Evolutionary conservation across 1,140 invertebrate species (phyloP).

Genomic region (Spodoptera litura): DNA sequence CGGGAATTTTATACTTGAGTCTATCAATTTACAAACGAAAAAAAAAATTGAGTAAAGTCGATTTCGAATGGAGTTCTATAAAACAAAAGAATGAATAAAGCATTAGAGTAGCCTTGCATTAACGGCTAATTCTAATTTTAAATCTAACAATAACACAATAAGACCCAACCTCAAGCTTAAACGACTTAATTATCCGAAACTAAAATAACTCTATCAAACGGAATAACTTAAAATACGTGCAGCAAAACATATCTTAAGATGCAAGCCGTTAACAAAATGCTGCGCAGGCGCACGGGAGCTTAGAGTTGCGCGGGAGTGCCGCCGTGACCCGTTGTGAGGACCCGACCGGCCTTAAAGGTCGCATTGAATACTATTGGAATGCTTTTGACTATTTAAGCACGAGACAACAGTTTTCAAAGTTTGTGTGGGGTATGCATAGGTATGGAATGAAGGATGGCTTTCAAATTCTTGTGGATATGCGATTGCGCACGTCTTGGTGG

Average conservation of each 20-base stretch:
- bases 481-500: conserved; percentile 13
- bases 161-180: neutral
- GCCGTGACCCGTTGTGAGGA: conserved; percentile 54
- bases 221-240: conserved; percentile 10
- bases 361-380: conserved; percentile 52
- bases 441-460: conserved; percentile 33
- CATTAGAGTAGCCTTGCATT: too few relatives aligned
- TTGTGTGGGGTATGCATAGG: conserved; percentile 2
- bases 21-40: neutral
- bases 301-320: conserved; percentile 51
- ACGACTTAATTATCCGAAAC: conserved; percentile 16
- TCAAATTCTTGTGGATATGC: conserved; percentile 29
- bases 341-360: conserved; percentile 63
- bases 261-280: neutral
- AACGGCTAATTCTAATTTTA: neutral
- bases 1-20: neutral
- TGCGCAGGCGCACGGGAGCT: conserved; percentile 38
- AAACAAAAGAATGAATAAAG: too few relatives aligned
- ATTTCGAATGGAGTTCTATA: too few relatives aligned
- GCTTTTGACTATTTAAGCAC: conserved; percentile 44
- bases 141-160: conserved; percentile 5
- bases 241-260: conserved; percentile 18
- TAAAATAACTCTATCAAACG: conserved; percentile 26
- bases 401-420: conserved; percentile 21
- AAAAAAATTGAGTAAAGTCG: neutral